Percentiles rank a stretch among this genome's conserved stretches.
Conservation (phyloP, 2,797 vertebrate species). For the Amblyopsis hoosieri region DNA sequence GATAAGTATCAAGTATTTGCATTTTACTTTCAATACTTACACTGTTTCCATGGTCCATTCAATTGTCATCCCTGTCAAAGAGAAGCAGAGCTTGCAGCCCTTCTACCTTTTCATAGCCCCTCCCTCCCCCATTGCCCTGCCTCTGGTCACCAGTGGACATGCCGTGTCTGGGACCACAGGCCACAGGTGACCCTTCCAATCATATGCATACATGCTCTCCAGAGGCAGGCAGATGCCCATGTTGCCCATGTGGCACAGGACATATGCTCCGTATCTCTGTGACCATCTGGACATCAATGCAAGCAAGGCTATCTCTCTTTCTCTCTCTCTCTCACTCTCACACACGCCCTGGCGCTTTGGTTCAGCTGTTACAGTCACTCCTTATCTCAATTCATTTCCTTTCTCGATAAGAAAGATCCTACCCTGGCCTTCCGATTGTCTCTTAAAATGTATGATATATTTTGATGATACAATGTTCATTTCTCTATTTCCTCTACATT, state of each 20-base stretch:
- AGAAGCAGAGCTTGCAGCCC: neutral
- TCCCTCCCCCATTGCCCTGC: neutral
- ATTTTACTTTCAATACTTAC: no score
- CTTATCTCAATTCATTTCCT: no score
- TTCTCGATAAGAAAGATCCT: no score
- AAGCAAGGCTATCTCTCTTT: constrained; percentile 15
- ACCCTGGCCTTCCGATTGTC: no score
- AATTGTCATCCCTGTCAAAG: no score
- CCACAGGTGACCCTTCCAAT: constrained; percentile 39
- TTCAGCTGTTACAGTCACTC: constrained; percentile 1
- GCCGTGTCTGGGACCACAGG: constrained; percentile 34
- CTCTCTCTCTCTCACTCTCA: constrained; percentile 10
- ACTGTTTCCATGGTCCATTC: no score
- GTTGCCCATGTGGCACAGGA: constrained; percentile 27
- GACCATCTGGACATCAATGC: constrained; percentile 45
- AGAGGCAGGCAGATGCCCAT: constrained; percentile 39
- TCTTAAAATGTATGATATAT: no score
- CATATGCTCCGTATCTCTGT: constrained; percentile 45
- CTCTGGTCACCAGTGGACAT: constrained; percentile 36
- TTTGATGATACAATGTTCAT: no score
- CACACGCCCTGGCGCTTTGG: constrained; percentile 16
- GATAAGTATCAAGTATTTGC: no score
- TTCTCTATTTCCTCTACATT: no score
- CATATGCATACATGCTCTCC: constrained; percentile 25
- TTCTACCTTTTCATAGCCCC: neutral